phyloP scores from a whole-genome alignment of 2,113 vertebrate species.

The Pluvialis apricaria region DNA sequence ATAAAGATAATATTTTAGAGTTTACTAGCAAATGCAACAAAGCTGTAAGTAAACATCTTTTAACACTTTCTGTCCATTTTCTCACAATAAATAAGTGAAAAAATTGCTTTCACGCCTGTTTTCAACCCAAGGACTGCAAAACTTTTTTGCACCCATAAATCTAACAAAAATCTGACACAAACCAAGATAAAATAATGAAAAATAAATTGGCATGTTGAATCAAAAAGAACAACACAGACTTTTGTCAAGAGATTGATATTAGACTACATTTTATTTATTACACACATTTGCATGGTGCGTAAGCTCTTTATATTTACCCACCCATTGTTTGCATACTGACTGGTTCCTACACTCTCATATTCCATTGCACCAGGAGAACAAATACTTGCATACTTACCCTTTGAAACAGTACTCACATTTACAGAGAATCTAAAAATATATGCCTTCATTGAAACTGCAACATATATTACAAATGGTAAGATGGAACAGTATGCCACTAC shows the following conservation, averaged over 20 bases:
- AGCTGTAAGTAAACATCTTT: background rate
- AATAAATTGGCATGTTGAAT: background rate
- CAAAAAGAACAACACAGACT: background rate
- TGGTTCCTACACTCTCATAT: background rate
- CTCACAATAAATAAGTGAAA: background rate
- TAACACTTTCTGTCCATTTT: background rate
- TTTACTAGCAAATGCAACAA: background rate
- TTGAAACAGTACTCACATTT: background rate
- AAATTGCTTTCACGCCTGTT: background rate
- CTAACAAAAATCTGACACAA: background rate
- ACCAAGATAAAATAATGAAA: background rate
- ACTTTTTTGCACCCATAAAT: background rate
- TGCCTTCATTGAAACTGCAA: background rate
- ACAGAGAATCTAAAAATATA: background rate
- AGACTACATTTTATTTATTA: background rate
- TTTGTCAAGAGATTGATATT: background rate
- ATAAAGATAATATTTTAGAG: background rate
- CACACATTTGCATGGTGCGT: background rate
- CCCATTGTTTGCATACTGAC: background rate
- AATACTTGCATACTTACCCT: background rate
- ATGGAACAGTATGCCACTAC: accelerated
- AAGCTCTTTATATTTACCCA: background rate
- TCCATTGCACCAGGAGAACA: background rate
- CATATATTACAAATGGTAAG: background rate
- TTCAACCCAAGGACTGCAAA: background rate